phyloP scores from a whole-genome alignment of 1,140 invertebrate genomes.

The Rhagoletis zephyria region DNA sequence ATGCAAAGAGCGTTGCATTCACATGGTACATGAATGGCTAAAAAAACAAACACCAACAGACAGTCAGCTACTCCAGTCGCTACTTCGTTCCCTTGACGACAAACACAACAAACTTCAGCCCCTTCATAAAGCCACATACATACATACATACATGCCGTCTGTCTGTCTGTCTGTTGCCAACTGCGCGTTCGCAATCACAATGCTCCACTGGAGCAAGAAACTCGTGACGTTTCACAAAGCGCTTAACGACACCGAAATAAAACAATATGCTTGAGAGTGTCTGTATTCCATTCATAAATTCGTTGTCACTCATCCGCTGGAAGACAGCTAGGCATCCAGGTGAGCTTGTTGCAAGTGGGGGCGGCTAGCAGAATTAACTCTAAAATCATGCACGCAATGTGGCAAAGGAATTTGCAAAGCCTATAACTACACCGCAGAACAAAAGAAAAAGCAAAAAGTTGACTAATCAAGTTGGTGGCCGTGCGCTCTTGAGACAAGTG shows the following conservation, averaged over 20 bases:
- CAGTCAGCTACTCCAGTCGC: constrained; percentile 11
- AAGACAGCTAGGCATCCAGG: not conserved
- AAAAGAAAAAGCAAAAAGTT: no score
- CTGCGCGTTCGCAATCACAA: not conserved
- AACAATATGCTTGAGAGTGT: constrained; percentile 1
- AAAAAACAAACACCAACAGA: not conserved
- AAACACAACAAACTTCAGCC: constrained; percentile 14
- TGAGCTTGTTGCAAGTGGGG: no score
- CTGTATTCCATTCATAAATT: constrained; percentile 45
- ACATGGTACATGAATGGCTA: not conserved
- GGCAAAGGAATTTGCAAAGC: not conserved
- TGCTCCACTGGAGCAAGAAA: not conserved
- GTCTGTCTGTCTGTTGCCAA: not conserved
- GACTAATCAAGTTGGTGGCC: no score
- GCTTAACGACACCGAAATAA: not conserved
- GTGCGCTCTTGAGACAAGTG: no score
- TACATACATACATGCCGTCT: not conserved
- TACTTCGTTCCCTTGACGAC: constrained; percentile 29
- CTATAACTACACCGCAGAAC: not conserved
- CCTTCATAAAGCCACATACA: no score
- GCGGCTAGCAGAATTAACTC: not conserved
- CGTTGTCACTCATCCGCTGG: not conserved
- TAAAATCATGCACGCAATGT: not conserved
- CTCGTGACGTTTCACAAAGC: not conserved
- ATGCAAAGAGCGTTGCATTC: not conserved